Conservation (phyloP, 2,113 vertebrate genomes). For the Heterochromis multidens region DNA sequence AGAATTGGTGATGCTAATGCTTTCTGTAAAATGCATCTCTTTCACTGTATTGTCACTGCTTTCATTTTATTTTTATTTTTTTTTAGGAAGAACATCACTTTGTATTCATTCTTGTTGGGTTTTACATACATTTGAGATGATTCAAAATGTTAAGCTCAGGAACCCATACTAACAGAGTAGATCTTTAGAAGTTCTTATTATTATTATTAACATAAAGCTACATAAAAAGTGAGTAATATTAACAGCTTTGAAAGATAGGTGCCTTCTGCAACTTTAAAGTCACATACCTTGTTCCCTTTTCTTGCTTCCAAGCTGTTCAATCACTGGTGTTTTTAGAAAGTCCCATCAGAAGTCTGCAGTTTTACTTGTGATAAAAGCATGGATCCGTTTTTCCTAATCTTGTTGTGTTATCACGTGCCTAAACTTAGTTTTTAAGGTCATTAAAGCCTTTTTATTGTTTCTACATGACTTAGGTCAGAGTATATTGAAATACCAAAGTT, state of each 20-base stretch:
- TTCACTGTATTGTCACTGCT: neutral
- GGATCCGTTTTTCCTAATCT: neutral
- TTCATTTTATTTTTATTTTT: neutral
- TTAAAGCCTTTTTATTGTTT: neutral
- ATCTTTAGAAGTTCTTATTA: neutral
- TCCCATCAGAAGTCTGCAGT: neutral
- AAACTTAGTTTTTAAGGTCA: neutral
- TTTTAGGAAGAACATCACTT: neutral
- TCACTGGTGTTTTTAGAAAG: neutral
- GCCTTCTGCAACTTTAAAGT: neutral
- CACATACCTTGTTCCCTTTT: neutral
- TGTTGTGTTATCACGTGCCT: neutral
- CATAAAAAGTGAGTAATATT: neutral
- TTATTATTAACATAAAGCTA: neutral
- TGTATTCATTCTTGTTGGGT: neutral
- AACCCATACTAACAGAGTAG: neutral
- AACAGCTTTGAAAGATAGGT: neutral
- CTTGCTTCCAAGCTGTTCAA: neutral
- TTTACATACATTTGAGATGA: neutral
- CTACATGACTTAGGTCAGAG: neutral
- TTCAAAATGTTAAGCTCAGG: neutral
- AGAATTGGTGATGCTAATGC: neutral
- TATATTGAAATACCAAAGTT: neutral
- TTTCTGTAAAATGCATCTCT: neutral
- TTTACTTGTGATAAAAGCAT: neutral